These are phyloP conservation scores for Eudyptes chrysolophus DNA, from an alignment of 2,113 vertebrate species.

Conservation along the genomic window DNA sequence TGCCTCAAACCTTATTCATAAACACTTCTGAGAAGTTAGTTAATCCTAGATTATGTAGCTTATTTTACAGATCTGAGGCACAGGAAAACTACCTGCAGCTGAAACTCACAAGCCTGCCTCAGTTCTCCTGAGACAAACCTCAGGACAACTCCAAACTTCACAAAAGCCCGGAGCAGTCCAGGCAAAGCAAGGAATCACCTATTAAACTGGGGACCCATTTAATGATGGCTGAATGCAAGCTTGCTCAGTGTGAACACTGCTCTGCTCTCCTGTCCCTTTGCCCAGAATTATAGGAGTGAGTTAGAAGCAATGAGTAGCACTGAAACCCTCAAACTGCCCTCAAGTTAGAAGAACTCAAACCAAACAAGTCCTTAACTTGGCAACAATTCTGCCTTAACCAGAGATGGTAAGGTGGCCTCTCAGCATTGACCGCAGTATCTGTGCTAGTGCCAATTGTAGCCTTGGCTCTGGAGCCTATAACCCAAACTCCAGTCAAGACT, in stretches of 20 bases:
- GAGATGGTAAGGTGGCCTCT: not conserved
- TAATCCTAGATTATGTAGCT: not conserved
- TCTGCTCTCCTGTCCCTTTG: not conserved
- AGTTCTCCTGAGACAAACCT: not conserved
- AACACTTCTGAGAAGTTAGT: not conserved
- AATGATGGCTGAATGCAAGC: not conserved
- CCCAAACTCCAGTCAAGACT: not conserved
- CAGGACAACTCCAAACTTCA: not conserved
- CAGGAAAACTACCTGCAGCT: not conserved
- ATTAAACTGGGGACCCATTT: not conserved
- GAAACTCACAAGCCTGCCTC: not conserved
- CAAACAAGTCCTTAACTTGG: not conserved
- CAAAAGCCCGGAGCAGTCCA: not conserved
- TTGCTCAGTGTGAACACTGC: not conserved
- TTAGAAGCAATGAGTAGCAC: not conserved
- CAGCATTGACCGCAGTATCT: not conserved
- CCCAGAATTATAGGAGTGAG: not conserved
- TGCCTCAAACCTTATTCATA: not conserved
- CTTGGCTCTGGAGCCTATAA: not conserved
- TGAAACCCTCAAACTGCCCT: not conserved
- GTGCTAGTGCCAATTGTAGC: not conserved
- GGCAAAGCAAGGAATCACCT: not conserved
- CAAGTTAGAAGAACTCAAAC: not conserved
- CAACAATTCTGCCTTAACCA: not conserved
- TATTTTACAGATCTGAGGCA: not conserved